A percentile compares a stretch with the other conserved stretches of the same genome.
These are phyloP conservation scores for Oeneis ivallda DNA, from an alignment of 2,888 invertebrate genomes.

Conservation along the genomic window DNA sequence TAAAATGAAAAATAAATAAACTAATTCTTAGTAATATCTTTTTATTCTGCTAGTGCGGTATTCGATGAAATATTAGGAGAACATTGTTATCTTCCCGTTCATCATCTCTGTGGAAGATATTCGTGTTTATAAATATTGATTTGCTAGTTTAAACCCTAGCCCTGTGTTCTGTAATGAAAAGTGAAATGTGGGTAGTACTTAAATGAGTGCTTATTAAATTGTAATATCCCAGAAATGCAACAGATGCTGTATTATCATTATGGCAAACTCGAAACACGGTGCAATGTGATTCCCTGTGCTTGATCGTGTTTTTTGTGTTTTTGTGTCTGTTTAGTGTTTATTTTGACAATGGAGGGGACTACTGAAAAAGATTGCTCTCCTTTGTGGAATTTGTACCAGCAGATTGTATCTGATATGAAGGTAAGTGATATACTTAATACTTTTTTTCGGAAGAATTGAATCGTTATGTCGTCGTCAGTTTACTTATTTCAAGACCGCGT, in stretches of 20 bases:
- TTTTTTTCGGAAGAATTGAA: not conserved
- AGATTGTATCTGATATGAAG: constrained; percentile 98
- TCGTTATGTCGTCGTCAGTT: not conserved
- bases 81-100: constrained; percentile 44
- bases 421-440: constrained; percentile 80
- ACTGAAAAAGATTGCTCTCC: constrained; percentile 92
- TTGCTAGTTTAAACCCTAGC: constrained; percentile 64
- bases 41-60: constrained; percentile 28
- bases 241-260: constrained; percentile 59
- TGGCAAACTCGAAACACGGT: constrained; percentile 52
- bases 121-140: constrained; percentile 81
- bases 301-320: constrained; percentile 59
- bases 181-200: constrained; percentile 69
- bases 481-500: constrained; percentile 3
- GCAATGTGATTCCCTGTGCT: constrained; percentile 59
- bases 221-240: constrained; percentile 62
- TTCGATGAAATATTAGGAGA: constrained; percentile 33
- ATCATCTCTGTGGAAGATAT: constrained; percentile 62
- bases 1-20: constrained; percentile 36
- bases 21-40: constrained; percentile 25
- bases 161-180: constrained; percentile 53
- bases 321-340: constrained; percentile 57
- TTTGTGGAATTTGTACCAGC: constrained; percentile 96
- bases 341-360: constrained; percentile 85
- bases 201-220: constrained; percentile 43